Percentiles rank a stretch among this genome's conserved stretches.
Evolutionary conservation across 2,113 vertebrate genomes (phyloP).

Genomic region (Dolichotis patagonum): DNA sequence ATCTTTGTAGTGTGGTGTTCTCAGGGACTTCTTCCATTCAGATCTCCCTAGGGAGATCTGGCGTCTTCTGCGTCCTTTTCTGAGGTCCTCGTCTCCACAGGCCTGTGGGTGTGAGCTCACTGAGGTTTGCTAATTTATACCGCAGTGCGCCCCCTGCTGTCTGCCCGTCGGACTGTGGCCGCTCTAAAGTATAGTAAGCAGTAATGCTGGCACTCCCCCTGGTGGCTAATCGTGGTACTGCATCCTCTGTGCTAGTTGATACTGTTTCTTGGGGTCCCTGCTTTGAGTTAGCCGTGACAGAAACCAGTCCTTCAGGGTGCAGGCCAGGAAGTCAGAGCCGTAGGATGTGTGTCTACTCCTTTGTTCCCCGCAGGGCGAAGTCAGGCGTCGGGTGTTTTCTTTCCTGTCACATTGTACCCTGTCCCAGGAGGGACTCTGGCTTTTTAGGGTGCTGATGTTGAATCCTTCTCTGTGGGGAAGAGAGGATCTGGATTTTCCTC

Average conservation of each 20-base stretch:
- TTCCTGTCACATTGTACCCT: background rate
- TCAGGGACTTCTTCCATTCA: background rate
- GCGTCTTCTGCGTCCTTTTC: background rate
- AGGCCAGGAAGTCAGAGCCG: background rate
- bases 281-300: constrained; percentile 28
- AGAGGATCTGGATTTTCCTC: background rate
- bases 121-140: background rate
- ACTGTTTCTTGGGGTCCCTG: background rate
- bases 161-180: background rate
- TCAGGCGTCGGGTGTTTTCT: background rate
- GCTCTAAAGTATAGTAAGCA: background rate
- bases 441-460: background rate
- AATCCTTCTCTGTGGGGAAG: background rate
- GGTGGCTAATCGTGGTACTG: background rate
- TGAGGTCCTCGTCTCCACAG: background rate
- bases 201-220: background rate
- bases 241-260: background rate
- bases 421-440: background rate
- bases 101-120: background rate
- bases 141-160: background rate
- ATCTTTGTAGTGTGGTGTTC: background rate
- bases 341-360: background rate
- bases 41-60: background rate
- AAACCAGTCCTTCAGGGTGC: background rate
- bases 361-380: background rate